Evolutionary conservation across 2,113 vertebrate species (phyloP), one percentile per base, ranked within the genome.

Genomic region (Syngnathus floridae): DNA sequence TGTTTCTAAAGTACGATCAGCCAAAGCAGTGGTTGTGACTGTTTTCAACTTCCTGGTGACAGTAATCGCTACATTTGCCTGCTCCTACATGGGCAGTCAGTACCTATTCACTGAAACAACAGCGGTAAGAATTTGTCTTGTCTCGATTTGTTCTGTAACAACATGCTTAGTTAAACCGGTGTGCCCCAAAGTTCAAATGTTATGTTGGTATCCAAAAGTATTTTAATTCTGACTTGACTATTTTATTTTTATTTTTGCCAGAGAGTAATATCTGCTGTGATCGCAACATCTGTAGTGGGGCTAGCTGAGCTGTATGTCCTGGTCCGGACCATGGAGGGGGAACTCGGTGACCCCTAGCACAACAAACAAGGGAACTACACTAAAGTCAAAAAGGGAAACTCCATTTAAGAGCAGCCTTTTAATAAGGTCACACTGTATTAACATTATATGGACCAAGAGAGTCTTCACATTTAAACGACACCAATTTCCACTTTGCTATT

Each of bases 1-100:
- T 76, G 19, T 72, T 12, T 52, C 10, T 66, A 4, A 90, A 99
- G 97, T 96, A 70, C 92, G 91, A 56, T 96, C 96, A 0, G 85
- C 91, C 41, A 98, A 94, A 78, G 93, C 93, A 0, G 67, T 94
- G 40, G 86, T 94, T 46, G 78, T 98, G 81, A 96, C 94, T 8
- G 21, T 99, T 13, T 92, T 99, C 81, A 99, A 99, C 90, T 99
- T 95, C 91, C 77, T 99, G 21, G 89, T 99, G 78, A 99, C 97
- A 0, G 89, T 99, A 77, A 90, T 62, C 9, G 94, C 97, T 36
- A 76, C 95, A 1, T 98, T 98, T 1, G 90, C 91, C 66, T 99
- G 97, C 72, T 92, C 95, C 0, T 98, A 95, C 80, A 90, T 99
- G 67, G 95, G 94, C 77, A 98, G 93, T 83, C 95, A 98, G 83